A percentile compares a stretch with the other conserved stretches of the same genome.
Evolutionary conservation across 2,888 invertebrate species (phyloP).

Genomic region (Linyphia triangularis): DNA sequence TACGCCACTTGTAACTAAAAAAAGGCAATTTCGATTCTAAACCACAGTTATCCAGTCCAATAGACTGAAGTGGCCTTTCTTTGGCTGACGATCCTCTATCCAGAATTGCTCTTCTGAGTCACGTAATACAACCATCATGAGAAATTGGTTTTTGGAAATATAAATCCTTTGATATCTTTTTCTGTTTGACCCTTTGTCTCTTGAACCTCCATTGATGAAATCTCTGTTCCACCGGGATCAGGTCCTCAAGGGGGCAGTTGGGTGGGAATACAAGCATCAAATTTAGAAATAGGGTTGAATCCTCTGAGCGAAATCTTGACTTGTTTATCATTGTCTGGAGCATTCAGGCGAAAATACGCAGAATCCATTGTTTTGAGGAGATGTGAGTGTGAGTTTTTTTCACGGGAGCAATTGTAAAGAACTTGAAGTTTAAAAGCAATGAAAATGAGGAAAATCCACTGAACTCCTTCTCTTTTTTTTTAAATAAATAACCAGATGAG

Average conservation of each 20-base stretch:
- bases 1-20: neutral
- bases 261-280: conserved; percentile 34
- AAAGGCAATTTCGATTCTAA: neutral
- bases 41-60: conserved; percentile 16
- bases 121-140: conserved; percentile 45
- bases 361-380: neutral
- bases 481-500: too few relatives aligned
- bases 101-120: conserved; percentile 34
- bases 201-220: conserved; percentile 45
- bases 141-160: conserved; percentile 43
- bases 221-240: conserved; percentile 18
- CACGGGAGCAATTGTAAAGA: too few relatives aligned
- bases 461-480: too few relatives aligned
- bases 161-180: conserved; percentile 43
- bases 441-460: too few relatives aligned
- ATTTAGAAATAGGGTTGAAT: conserved; percentile 13
- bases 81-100: conserved; percentile 18
- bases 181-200: conserved; percentile 50
- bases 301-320: neutral
- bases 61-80: conserved; percentile 26
- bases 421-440: too few relatives aligned
- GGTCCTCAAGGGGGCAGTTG: conserved; percentile 34
- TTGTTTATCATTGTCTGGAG: conserved; percentile 34
- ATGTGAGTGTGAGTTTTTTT: neutral
- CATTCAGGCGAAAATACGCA: neutral